These are phyloP conservation scores for Periparus ater DNA, from an alignment of 2,797 vertebrate genomes.

Conservation along the genomic window DNA sequence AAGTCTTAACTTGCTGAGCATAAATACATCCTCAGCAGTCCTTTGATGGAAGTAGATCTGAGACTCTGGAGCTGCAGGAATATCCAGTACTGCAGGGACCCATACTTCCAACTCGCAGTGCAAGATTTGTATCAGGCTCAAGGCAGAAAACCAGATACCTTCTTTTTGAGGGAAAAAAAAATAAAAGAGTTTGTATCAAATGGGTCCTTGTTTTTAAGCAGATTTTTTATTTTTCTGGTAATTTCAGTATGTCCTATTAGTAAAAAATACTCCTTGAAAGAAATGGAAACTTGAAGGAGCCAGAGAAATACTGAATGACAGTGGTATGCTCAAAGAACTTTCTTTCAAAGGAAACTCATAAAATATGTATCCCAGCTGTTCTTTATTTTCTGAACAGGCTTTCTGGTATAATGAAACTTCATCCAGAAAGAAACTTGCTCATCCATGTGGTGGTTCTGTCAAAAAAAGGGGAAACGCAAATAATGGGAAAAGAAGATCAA, in stretches of 20 bases:
- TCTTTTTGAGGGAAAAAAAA: not conserved
- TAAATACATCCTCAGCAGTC: not conserved
- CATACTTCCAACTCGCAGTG: not conserved
- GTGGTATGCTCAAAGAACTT: not conserved
- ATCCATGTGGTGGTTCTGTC: not conserved
- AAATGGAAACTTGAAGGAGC: not conserved
- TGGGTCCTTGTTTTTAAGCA: not conserved
- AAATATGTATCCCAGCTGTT: conserved; percentile 39
- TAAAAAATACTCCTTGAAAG: not conserved
- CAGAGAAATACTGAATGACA: conserved; percentile 5
- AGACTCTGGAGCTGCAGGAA: not conserved
- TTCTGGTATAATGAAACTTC: conserved; percentile 44
- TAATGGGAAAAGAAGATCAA: conserved; percentile 26
- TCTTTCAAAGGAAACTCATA: conserved; percentile 16
- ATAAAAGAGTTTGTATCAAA: not conserved
- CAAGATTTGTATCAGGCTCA: not conserved
- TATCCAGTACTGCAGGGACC: not conserved
- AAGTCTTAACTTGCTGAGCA: not conserved
- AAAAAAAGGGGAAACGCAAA: conserved; percentile 12
- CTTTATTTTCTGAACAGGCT: conserved; percentile 37
- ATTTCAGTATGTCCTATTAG: not conserved
- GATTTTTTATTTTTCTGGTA: not conserved
- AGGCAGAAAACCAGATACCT: not conserved
- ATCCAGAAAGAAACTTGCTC: conserved; percentile 21
- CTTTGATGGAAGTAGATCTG: not conserved